Base-by-base conservation (phyloP, 2,888 invertebrate genomes). In the Drosophila affinis region DNA sequence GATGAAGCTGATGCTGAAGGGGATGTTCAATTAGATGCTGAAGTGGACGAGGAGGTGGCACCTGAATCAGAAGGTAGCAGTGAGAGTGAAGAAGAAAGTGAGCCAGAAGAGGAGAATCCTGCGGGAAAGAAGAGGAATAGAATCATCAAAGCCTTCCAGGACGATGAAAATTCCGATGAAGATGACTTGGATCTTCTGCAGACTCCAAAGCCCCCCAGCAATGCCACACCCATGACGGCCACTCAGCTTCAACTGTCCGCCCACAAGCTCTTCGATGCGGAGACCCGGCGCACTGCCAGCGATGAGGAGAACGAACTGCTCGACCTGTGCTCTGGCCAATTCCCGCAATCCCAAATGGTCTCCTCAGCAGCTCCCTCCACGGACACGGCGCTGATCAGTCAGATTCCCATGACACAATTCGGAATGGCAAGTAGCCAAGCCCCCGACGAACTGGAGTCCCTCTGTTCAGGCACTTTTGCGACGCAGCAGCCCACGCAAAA, bases 391-490 rank as follows among this genome's bases (percentile, higher is more conserved):
- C 53, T 90, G 0, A 91, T 91, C 27, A 91, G 90, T 53, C 91
- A 91, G 75, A 89, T 90, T 59, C 91, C 91, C 3, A 76, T 87
- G 17, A 91, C 91, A 9, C 91, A 91, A 76, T 68, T 79, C 3
- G 47, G 65, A 0, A 7, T n/a, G 39, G 62, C 29, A 5, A 49
- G 9, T 46, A 77, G 64, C 34, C 92, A 91, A 55, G 76, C 81
- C 7, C 91, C 91, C 49, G 93, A 94, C 9, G 93, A 93, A 56
- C 89, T 95, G 12, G 92, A 93, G 62, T 93, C 92, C 24, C 89
- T 95, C 62, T 94, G 94, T 83, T 94, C 94, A 0, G 95, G 95
- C 4, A 93, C 88, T 77, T 95, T 93, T 90, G 92, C 87, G 5
- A 84, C 85, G 0, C 84, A 84, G 21, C 47, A 51, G 9, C 9